These are phyloP conservation scores for Neosilurus hyrtlii DNA, from an alignment of 2,797 vertebrate genomes.

Conservation along the genomic window DNA sequence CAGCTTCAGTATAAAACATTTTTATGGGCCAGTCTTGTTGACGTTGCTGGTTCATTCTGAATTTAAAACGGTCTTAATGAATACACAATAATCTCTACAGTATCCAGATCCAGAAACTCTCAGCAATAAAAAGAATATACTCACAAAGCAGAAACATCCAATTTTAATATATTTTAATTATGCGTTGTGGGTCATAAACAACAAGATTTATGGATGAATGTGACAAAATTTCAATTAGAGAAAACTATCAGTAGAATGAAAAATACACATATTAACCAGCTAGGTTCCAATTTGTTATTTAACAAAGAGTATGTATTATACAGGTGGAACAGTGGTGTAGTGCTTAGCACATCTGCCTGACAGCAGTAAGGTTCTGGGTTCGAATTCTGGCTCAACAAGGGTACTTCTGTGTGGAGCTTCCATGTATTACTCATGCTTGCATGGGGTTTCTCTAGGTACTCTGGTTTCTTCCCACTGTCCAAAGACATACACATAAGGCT, in stretches of 20 bases:
- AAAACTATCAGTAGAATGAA: not conserved
- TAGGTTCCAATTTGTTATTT: not conserved
- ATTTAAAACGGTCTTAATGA: not conserved
- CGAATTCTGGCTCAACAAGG: too few species aligned
- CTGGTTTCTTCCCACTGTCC: too few species aligned
- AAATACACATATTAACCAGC: not conserved
- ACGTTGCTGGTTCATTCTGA: not conserved
- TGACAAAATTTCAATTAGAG: not conserved
- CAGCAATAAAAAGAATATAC: not conserved
- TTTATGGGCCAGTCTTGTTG: not conserved
- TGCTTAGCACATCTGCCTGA: too few species aligned
- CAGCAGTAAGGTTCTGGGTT: too few species aligned
- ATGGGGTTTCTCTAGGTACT: too few species aligned
- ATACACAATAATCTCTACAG: not conserved
- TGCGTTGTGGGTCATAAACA: not conserved
- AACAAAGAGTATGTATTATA: too few species aligned
- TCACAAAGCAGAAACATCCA: slow-evolving; percentile 2
- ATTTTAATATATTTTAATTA: not conserved
- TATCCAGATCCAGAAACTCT: not conserved
- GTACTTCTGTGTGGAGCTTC: too few species aligned
- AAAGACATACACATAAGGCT: too few species aligned
- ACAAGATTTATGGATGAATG: not conserved
- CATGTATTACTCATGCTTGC: too few species aligned
- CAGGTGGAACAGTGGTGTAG: too few species aligned
- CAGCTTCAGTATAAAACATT: not conserved